Evolutionary conservation across 2,113 vertebrate species (phyloP).

Genomic region (Ctenodactylus gundi): DNA sequence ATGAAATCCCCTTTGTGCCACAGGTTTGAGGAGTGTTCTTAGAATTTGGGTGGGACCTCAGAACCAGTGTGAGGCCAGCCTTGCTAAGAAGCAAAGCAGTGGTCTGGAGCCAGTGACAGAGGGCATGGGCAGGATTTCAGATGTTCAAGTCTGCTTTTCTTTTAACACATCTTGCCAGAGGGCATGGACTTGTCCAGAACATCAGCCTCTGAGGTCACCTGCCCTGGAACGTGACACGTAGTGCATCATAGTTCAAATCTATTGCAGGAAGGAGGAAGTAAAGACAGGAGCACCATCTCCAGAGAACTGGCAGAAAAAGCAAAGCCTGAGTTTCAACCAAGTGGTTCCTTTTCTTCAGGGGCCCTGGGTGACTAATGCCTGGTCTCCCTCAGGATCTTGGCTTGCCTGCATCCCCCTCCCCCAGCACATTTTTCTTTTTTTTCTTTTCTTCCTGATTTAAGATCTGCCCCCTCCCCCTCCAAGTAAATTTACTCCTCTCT

Average conservation of each 20-base stretch:
- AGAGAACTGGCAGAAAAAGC: not conserved
- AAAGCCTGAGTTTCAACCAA: not conserved
- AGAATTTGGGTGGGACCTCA: not conserved
- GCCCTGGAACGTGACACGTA: not conserved
- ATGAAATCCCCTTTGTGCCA: conserved; percentile 41
- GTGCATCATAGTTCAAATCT: not conserved
- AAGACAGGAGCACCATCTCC: no score
- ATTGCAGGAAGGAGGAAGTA: not conserved
- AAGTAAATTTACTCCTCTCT: not conserved
- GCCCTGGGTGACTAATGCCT: not conserved
- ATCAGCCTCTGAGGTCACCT: not conserved
- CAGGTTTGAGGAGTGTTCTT: conserved; percentile 24
- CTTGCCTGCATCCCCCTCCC: accelerated
- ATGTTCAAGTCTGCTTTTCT: not conserved
- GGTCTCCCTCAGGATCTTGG: not conserved
- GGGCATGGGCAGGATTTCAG: not conserved
- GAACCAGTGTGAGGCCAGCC: not conserved
- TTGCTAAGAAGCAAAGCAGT: not conserved
- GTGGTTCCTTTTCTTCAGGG: no score
- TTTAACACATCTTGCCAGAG: not conserved
- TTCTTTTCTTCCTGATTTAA: not conserved
- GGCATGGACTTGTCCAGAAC: not conserved
- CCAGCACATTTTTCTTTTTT: accelerated
- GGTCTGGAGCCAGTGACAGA: not conserved
- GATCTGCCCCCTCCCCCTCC: not conserved